A percentile compares a stretch with the other conserved stretches of the same genome.
phyloP scores from a whole-genome alignment of 2,113 vertebrate species.

The Pituophis catenifer region DNA sequence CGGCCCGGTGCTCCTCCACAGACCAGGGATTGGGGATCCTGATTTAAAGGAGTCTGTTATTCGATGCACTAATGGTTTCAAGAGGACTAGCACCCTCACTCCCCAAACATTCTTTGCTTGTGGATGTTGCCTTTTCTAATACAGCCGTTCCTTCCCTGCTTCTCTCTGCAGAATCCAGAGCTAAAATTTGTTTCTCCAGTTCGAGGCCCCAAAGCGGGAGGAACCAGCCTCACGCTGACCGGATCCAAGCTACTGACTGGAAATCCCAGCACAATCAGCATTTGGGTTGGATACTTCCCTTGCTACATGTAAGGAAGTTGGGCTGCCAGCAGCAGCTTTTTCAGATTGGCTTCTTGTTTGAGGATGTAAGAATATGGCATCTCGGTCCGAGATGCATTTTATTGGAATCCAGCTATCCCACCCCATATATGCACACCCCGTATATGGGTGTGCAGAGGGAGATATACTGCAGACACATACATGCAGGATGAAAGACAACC shows the following conservation, averaged over 20 bases:
- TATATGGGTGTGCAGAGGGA: neutral
- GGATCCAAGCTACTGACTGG: constrained; percentile 90
- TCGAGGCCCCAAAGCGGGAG: constrained; percentile 87
- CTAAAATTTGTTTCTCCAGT: constrained; percentile 81
- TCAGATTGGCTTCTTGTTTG: neutral
- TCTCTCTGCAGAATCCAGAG: constrained; percentile 78
- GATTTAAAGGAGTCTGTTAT: neutral
- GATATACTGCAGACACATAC: neutral
- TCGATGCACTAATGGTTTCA: neutral
- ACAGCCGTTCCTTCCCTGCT: neutral
- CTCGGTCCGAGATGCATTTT: neutral
- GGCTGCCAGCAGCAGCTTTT: neutral
- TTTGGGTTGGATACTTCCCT: constrained; percentile 82
- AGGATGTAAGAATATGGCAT: neutral
- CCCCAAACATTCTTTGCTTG: neutral
- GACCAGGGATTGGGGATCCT: too few species aligned
- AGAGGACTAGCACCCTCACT: neutral
- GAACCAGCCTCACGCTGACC: constrained; percentile 82
- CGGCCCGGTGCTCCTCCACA: too few species aligned
- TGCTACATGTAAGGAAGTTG: constrained; percentile 82
- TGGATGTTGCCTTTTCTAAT: neutral
- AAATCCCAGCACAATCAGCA: constrained; percentile 76
- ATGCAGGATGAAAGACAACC: neutral
- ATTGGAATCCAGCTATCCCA: neutral
- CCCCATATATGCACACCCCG: neutral